Percentiles rank a stretch among this genome's conserved stretches.
Conservation (phyloP, 2,113 vertebrate genomes). For the Tiliqua scincoides region DNA sequence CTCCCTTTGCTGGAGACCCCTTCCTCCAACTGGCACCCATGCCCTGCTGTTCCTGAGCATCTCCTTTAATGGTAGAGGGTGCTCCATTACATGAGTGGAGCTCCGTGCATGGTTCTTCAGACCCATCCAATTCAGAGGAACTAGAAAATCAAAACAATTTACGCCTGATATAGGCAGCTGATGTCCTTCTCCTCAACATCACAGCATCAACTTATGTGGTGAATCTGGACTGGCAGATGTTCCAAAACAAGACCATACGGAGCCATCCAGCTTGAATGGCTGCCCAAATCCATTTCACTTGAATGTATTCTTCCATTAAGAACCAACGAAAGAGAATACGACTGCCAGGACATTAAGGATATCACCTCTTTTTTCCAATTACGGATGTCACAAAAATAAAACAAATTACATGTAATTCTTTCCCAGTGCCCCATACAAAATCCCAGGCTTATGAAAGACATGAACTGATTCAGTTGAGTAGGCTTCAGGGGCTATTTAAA, state of each 20-base stretch:
- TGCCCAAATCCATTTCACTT: conserved; percentile 74
- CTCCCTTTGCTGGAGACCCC: not conserved
- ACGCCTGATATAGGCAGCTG: conserved; percentile 47
- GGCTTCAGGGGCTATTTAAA: conserved; percentile 72
- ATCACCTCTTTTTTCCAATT: conserved; percentile 65
- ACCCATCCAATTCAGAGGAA: not conserved
- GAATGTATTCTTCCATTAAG: conserved; percentile 75
- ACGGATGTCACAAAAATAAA: conserved; percentile 72
- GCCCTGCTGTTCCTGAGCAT: too few relatives aligned
- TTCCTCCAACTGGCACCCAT: too few relatives aligned
- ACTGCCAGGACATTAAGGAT: conserved; percentile 74
- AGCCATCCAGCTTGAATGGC: conserved; percentile 64
- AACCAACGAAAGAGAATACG: conserved; percentile 71
- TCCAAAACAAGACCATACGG: conserved; percentile 66
- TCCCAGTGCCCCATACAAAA: conserved; percentile 56
- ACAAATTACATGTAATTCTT: conserved; percentile 74
- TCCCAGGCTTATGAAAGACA: conserved; percentile 65
- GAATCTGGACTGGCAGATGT: conserved; percentile 60
- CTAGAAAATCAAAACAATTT: conserved; percentile 63
- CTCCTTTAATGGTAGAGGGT: too few relatives aligned
- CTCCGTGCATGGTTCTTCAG: too few relatives aligned
- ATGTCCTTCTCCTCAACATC: conserved; percentile 45
- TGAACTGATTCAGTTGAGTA: conserved; percentile 73
- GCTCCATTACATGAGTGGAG: too few relatives aligned
- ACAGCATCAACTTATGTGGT: conserved; percentile 55